Percentiles rank a stretch among this genome's conserved stretches.
Evolutionary conservation across 37 sponge, comb jelly and placozoan genomes (phyloP).

Genomic region (Halisarca cf. caerulea): DNA sequence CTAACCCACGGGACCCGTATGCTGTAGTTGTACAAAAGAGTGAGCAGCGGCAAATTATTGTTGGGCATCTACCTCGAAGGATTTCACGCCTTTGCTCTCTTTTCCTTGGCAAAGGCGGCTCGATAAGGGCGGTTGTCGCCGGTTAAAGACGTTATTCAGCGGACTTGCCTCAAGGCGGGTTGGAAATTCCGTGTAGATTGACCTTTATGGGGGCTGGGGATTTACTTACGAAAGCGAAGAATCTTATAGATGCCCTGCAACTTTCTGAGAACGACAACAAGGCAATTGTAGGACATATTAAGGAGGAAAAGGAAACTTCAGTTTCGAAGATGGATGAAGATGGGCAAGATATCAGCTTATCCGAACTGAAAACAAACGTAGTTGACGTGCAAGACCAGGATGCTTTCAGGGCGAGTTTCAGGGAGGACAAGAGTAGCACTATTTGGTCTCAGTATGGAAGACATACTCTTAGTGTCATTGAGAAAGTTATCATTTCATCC

Average conservation of each 20-base stretch:
- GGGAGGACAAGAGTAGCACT: not conserved
- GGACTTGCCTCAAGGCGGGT: slow-evolving; percentile 10
- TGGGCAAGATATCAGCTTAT: not conserved
- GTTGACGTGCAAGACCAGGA: no score
- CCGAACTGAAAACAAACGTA: not conserved
- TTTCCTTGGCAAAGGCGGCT: slow-evolving; percentile 17
- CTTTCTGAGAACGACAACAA: no score
- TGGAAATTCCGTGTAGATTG: slow-evolving; percentile 14
- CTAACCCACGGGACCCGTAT: slow-evolving; percentile 22
- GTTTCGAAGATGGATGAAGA: not conserved
- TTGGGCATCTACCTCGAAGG: slow-evolving; percentile 23
- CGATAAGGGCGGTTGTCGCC: slow-evolving; percentile 8
- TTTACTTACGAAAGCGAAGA: not conserved
- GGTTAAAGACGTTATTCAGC: slow-evolving; percentile 4
- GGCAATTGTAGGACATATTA: not conserved
- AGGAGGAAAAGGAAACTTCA: not conserved
- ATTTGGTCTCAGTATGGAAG: not conserved
- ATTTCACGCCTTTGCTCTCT: slow-evolving; percentile 12
- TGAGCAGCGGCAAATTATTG: no score
- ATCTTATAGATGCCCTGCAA: not conserved
- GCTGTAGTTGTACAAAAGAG: slow-evolving; percentile 24
- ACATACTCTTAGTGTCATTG: not conserved
- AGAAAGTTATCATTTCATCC: not conserved
- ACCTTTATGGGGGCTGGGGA: not conserved
- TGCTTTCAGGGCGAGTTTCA: no score